Base-by-base conservation (phyloP, 1,140 invertebrate species). In the Pogonomyrmex barbatus region DNA sequence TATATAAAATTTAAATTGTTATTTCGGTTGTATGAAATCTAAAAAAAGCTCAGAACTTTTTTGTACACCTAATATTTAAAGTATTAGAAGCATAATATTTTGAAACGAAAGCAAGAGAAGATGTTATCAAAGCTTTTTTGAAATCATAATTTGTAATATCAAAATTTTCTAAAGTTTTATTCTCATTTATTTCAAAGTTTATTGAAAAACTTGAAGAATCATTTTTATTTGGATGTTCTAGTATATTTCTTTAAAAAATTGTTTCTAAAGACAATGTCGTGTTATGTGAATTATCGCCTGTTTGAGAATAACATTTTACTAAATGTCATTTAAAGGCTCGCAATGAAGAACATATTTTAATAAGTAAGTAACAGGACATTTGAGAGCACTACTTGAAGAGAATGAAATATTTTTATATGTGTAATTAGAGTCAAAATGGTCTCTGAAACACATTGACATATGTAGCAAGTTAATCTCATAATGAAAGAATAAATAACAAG, bases 271-370 rank as follows among this genome's bases (percentile, higher is more conserved):
- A 56, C 54, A 56, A n/a, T 56, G 54, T 56, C n/a, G 5, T 56
- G 54, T 56, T 56, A 56, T 56, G 54, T 56, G 54, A 56, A 56
- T 17, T 56, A 4, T 24, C 24, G 0, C 24, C 17, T 56, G 17
- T 56, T 56, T 56, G 17, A 56, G 54, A 56, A 17, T 65, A 65
- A 65, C 36, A 65, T 65, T 65, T 65, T 36, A 65, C 2, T 65
- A 65, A 36, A 65, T 65, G 63, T 65, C 14, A 12, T 45, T 65
- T 65, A 42, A 17, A 65, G 14, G 63, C 63, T 39, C 63, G 63
- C 14, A 65, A 65, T 4, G 17, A 65, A 65, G 36, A 8, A 14
- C 36, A 65, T 6, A 14, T 17, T 65, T 65, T 65, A 42, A 39
- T 39, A 24, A 62, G 12, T 65, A 42, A 65, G 6, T 2, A 39